These are phyloP conservation scores for Pipistrellus nathusii DNA, from an alignment of 2,797 vertebrate genomes.

Conservation along the genomic window DNA sequence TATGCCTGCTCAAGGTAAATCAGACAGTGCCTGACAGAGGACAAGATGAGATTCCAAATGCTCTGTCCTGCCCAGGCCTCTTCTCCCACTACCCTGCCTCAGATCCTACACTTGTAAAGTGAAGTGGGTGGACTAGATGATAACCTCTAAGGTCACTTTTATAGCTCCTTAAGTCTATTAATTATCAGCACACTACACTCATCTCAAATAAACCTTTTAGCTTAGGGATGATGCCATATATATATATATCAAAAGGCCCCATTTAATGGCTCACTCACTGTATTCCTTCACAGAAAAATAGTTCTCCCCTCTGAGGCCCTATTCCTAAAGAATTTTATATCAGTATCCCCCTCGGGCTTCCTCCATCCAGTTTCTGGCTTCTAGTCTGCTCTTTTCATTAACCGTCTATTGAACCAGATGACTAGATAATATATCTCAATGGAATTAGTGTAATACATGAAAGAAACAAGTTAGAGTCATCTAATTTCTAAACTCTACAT, in stretches of 20 bases:
- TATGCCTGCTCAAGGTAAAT: not conserved
- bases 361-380: conserved; percentile 5
- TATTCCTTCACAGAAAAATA: conserved; percentile 53
- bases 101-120: not conserved
- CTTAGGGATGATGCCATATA: not conserved
- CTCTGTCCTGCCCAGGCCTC: not conserved
- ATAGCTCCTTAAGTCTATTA: not conserved
- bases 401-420: conserved; percentile 63
- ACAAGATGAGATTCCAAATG: not conserved
- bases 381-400: conserved; percentile 67
- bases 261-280: not conserved
- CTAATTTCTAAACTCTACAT: conserved; percentile 69
- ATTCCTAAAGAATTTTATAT: conserved; percentile 56
- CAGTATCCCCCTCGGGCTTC: conserved; percentile 21
- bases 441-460: conserved; percentile 62
- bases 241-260: not conserved
- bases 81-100: not conserved
- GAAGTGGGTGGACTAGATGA: conserved; percentile 7
- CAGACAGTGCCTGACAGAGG: not conserved
- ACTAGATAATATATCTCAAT: conserved; percentile 69
- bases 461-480: conserved; percentile 72
- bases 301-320: not conserved
- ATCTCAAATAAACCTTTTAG: conserved; percentile 19
- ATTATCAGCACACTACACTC: conserved; percentile 13
- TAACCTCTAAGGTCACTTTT: not conserved